A percentile compares a stretch with the other conserved stretches of the same genome.
Evolutionary conservation across 2,888 invertebrate species (phyloP).

Genomic region (Ferdinandea cuprea): DNA sequence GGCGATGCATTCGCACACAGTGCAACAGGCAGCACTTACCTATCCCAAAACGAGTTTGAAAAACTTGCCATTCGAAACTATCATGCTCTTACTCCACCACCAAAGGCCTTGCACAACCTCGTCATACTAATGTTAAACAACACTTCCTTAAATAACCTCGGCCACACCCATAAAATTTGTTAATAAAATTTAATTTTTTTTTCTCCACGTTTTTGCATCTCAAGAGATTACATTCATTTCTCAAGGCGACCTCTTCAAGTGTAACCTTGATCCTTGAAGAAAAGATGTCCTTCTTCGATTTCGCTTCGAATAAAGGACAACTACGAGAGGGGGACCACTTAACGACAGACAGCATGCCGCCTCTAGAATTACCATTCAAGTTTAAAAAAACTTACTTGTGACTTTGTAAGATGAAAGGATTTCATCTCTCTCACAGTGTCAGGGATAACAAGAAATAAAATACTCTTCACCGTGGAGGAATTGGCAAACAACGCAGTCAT

Average conservation of each 20-base stretch:
- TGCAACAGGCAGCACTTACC: no score
- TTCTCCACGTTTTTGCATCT: neutral
- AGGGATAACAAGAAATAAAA: neutral
- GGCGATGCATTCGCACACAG: no score
- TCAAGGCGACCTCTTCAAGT: neutral
- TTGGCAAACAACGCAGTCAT: neutral
- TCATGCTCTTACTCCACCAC: no score
- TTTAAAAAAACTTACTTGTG: neutral
- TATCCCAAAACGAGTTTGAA: no score
- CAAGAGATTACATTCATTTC: neutral
- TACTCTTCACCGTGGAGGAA: neutral
- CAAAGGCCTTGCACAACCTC: no score
- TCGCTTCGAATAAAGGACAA: neutral
- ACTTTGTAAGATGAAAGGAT: neutral
- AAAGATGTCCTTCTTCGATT: conserved; percentile 2
- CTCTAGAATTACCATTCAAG: neutral
- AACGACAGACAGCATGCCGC: conserved; percentile 31
- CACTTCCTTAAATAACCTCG: neutral
- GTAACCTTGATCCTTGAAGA: conserved; percentile 16
- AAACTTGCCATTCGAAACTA: no score
- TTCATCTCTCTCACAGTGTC: neutral
- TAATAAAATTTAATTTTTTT: neutral
- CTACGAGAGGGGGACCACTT: conserved; percentile 6
- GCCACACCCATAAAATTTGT: no score
- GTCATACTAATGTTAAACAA: no score